Evolutionary conservation across 1,140 invertebrate genomes (phyloP).

Genomic region (Aphelenchoides fujianensis): DNA sequence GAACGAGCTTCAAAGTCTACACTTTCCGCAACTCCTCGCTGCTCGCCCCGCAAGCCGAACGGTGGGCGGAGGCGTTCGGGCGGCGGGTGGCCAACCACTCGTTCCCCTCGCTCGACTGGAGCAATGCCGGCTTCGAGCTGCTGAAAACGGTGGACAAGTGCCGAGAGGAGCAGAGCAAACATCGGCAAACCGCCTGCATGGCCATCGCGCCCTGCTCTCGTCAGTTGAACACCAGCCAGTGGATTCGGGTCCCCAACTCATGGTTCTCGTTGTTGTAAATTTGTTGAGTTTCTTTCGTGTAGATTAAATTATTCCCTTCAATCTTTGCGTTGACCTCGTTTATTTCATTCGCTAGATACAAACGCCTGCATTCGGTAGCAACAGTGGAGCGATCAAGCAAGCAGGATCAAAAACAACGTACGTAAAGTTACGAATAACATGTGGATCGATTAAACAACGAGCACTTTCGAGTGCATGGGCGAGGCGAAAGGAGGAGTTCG

Average conservation of each 20-base stretch:
- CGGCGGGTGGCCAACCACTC: neutral
- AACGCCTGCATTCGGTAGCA: neutral
- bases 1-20: neutral
- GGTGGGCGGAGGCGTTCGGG: neutral
- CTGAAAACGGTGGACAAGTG: constrained; percentile 11
- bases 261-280: constrained; percentile 13
- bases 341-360: too few species aligned
- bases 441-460: too few species aligned
- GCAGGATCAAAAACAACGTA: too few species aligned
- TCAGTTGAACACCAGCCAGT: neutral
- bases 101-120: neutral
- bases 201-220: neutral
- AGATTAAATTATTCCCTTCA: too few species aligned
- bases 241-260: constrained; percentile 18
- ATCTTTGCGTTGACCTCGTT: too few species aligned
- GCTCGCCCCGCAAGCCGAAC: neutral
- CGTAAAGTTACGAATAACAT: too few species aligned
- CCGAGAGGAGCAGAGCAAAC: constrained; percentile 7
- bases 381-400: neutral
- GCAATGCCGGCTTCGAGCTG: constrained; percentile 6
- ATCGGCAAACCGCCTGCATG: neutral
- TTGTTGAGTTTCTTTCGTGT: too few species aligned
- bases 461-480: too few species aligned
- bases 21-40: neutral
- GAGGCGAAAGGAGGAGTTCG: too few species aligned